Conservation (phyloP, 2,888 invertebrate species). For the Syrphus vitripennis region DNA sequence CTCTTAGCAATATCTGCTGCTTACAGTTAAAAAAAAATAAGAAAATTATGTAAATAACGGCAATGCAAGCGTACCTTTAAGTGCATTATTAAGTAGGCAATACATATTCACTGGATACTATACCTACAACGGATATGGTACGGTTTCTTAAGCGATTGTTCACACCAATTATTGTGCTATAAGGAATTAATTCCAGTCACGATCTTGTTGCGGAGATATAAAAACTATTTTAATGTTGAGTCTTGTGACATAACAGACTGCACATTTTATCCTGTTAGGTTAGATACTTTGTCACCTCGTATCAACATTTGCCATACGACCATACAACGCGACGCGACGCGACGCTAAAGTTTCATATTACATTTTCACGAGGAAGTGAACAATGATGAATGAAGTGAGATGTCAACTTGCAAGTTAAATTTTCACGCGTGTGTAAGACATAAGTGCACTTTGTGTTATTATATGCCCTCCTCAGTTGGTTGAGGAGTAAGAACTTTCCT, state of each 20-base stretch:
- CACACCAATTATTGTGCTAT: slow-evolving; percentile 57
- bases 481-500: slow-evolving; percentile 1
- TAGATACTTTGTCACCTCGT: slow-evolving; percentile 22
- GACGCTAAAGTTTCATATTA: too few species aligned
- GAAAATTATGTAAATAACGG: slow-evolving; percentile 47
- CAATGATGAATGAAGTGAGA: slow-evolving; percentile 51
- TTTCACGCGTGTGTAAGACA: slow-evolving; percentile 43
- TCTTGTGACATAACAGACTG: slow-evolving; percentile 9
- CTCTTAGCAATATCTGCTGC: too few species aligned
- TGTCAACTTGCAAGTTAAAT: slow-evolving; percentile 58
- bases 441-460: slow-evolving; percentile 30
- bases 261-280: slow-evolving; percentile 19
- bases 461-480: not conserved
- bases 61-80: slow-evolving; percentile 12
- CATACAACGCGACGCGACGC: too few species aligned
- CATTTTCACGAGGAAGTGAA: not conserved
- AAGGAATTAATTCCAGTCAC: slow-evolving; percentile 61
- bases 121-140: slow-evolving; percentile 24
- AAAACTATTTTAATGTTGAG: slow-evolving; percentile 28
- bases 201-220: slow-evolving; percentile 34
- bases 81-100: slow-evolving; percentile 36
- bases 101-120: slow-evolving; percentile 29
- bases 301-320: not conserved
- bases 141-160: slow-evolving; percentile 46
- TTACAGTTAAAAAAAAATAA: slow-evolving; percentile 21